Conservation (phyloP, 2,888 invertebrate genomes). For the Camponotus fellah region DNA sequence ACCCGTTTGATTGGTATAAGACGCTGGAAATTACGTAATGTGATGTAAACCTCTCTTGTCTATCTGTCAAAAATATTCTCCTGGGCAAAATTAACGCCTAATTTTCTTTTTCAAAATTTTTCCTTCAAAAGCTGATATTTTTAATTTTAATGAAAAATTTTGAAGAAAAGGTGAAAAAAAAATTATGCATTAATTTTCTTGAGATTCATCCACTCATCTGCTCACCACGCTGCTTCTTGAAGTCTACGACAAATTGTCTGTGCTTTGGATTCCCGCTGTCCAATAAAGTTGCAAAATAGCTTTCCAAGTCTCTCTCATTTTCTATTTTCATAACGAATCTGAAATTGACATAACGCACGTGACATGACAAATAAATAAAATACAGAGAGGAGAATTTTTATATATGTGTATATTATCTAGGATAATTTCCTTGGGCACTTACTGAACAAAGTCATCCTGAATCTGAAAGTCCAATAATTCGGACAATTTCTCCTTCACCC, state of each 20-base stretch:
- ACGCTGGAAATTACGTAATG: slow-evolving; percentile 54
- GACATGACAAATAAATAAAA: slow-evolving; percentile 46
- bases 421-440: slow-evolving; percentile 20
- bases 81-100: too few relatives aligned
- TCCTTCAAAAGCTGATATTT: too few relatives aligned
- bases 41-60: neutral
- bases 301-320: slow-evolving; percentile 91
- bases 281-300: slow-evolving; percentile 92
- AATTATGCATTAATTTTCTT: too few relatives aligned
- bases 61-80: neutral
- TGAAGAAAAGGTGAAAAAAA: too few relatives aligned
- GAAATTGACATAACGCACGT: slow-evolving; percentile 49
- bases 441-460: slow-evolving; percentile 88
- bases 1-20: slow-evolving; percentile 67
- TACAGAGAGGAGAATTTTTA: slow-evolving; percentile 8
- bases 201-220: neutral
- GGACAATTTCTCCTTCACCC: slow-evolving; percentile 89
- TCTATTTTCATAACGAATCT: slow-evolving; percentile 92
- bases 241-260: slow-evolving; percentile 89
- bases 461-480: slow-evolving; percentile 90
- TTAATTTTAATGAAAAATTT: too few relatives aligned
- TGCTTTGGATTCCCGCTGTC: slow-evolving; percentile 90
- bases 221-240: slow-evolving; percentile 82
- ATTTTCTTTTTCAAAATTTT: too few relatives aligned
- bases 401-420: neutral